A percentile compares a stretch with the other conserved stretches of the same genome.
Conservation (phyloP, 1,140 invertebrate genomes). For the Adoxophyes honmai region DNA sequence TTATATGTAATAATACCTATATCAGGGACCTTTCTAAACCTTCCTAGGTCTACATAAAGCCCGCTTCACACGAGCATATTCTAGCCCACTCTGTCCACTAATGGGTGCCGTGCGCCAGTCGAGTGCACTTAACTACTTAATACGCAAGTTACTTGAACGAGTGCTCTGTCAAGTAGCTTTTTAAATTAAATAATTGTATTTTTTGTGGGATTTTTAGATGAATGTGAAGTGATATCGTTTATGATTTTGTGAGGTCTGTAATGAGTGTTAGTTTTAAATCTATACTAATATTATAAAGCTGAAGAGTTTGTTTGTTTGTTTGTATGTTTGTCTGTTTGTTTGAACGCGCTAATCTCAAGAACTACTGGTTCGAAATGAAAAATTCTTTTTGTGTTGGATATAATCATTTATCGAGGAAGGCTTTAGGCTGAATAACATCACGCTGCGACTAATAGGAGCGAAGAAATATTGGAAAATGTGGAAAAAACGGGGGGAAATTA, state of each 20-base stretch:
- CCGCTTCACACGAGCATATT: neutral
- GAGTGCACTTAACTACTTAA: conserved; percentile 12
- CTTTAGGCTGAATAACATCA: no score
- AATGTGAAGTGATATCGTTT: neutral
- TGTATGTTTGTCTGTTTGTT: no score
- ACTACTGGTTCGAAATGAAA: no score
- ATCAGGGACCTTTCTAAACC: neutral
- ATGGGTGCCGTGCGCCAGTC: neutral
- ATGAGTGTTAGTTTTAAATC: no score
- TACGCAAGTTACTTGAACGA: neutral
- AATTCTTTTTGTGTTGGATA: no score
- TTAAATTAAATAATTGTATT: neutral
- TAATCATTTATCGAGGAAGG: no score
- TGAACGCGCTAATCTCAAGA: no score
- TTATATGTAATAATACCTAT: neutral
- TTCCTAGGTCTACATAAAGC: neutral
- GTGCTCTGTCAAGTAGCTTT: neutral
- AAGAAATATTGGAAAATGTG: no score
- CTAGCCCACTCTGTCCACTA: neutral
- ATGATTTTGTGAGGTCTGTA: neutral
- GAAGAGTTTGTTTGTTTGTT: no score
- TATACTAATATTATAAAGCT: no score
- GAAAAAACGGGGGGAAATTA: no score
- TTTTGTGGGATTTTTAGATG: neutral
- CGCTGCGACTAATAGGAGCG: no score